phyloP scores from a whole-genome alignment of 1,140 invertebrate genomes.

The Mya arenaria region DNA sequence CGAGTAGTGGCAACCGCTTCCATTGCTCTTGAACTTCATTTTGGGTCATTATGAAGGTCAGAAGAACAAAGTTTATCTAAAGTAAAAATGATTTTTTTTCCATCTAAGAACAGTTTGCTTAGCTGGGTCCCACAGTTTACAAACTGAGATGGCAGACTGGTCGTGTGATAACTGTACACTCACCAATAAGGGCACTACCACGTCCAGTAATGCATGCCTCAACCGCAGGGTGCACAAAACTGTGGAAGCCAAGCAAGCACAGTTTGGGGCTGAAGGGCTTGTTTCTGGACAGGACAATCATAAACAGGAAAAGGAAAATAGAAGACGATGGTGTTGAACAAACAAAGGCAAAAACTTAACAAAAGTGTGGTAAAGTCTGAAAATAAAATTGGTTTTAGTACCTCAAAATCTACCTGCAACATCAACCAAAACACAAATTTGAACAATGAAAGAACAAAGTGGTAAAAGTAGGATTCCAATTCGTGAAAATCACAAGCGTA shows the following conservation, averaged over 20 bases:
- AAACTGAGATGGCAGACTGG: slow-evolving; percentile 53
- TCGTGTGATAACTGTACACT: slow-evolving; percentile 66
- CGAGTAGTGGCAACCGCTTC: too few species aligned
- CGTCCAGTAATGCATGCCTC: slow-evolving; percentile 60
- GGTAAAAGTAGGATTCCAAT: slow-evolving; percentile 61
- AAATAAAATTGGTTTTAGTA: too few species aligned
- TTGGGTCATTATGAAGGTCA: too few species aligned
- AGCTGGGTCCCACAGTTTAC: slow-evolving; percentile 51
- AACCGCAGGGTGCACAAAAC: too few species aligned
- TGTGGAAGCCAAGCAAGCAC: too few species aligned
- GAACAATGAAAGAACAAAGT: neutral
- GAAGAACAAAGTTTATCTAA: neutral
- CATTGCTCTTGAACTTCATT: too few species aligned
- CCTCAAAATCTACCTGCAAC: neutral
- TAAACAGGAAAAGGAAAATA: too few species aligned
- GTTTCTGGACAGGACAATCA: too few species aligned
- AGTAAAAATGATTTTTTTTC: slow-evolving; percentile 44
- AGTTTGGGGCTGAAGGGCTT: too few species aligned
- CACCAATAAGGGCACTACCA: slow-evolving; percentile 56
- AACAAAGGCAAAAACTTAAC: too few species aligned
- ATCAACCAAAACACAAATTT: neutral
- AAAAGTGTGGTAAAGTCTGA: too few species aligned
- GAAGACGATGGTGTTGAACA: too few species aligned
- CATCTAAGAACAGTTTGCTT: slow-evolving; percentile 69
- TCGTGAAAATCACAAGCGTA: slow-evolving; percentile 66